Evolutionary conservation across 2,113 vertebrate genomes (phyloP).

Genomic region (Carlito syrichta): DNA sequence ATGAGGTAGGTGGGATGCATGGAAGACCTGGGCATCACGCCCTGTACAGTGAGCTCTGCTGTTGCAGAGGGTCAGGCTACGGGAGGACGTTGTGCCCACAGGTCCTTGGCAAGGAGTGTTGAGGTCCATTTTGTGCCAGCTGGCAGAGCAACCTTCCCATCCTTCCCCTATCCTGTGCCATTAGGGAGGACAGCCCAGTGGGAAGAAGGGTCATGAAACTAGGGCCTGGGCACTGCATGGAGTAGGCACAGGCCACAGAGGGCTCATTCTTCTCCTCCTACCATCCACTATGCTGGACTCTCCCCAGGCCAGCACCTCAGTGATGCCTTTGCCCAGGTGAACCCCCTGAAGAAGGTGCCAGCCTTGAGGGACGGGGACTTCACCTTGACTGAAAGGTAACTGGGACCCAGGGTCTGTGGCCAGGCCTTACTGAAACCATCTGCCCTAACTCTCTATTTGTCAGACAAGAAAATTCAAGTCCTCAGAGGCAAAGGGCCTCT

Average conservation of each 20-base stretch:
- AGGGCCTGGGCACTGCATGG: neutral
- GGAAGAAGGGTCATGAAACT: neutral
- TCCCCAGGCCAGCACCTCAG: slow-evolving; percentile 85
- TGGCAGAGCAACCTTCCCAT: neutral
- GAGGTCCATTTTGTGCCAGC: neutral
- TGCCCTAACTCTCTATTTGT: neutral
- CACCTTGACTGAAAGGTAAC: slow-evolving; percentile 90
- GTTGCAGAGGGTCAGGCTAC: neutral
- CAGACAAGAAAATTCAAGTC: neutral
- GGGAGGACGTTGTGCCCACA: neutral
- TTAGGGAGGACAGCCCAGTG: too few species aligned
- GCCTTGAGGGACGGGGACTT: slow-evolving; percentile 91
- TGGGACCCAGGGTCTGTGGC: rapidly evolving
- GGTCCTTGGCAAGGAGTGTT: neutral
- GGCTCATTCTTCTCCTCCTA: neutral
- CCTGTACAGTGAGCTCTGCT: neutral
- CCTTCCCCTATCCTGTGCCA: neutral
- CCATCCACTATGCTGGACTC: neutral
- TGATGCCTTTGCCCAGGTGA: slow-evolving; percentile 86
- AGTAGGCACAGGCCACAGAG: neutral
- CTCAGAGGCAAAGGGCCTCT: neutral
- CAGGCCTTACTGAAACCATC: neutral
- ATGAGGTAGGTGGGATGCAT: neutral
- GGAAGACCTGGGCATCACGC: neutral
- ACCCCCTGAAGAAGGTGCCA: slow-evolving; percentile 86